Evolutionary conservation across 2,888 invertebrate genomes (phyloP), one percentile per base, ranked within the genome.

Genomic region (Saturnia pavonia): DNA sequence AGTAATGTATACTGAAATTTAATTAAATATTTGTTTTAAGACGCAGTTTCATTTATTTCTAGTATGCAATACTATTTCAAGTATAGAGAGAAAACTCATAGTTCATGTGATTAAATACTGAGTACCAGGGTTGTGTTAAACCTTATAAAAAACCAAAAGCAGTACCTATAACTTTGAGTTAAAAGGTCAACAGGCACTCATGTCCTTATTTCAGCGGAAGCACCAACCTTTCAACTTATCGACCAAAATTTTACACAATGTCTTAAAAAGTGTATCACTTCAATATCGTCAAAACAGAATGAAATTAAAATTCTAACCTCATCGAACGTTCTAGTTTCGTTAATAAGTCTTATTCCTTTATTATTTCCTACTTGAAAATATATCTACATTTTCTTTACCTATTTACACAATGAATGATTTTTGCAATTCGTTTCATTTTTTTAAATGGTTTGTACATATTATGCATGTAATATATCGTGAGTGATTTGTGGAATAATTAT

Each of bases 161-260:
- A 27, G 27, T 40, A n/a, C n/a, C n/a, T n/a, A 9, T 16, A 65
- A 40, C 40, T 65, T 65, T 1, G 40, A 67, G 70, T 68, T 73
- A 73, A 77, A 76, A 76, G 76, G 77, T 78, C 75, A 74, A 77
- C 73, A 73, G 74, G 71, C 72, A 71, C 77, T 78, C 68, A 70
- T 73, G 70, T 70, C 51, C 54, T 68, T 71, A 40, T 65, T 40
- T 40, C 40, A 65, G n/a, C 54, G 68, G 68, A 48, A 54, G 68
- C 51, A 34, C 48, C 51, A 54, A 68, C 54, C 68, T 68, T 68
- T 65, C n/a, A 65, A 65, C 40, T 65, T 84, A 86, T 86, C 82
- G 85, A 84, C 83, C 78, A 82, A 80, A 82, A 81, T 81, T 60
- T 81, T 78, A 79, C 73, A 78, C 79, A 80, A 83, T 77, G 76